phyloP scores from a whole-genome alignment of 2,888 invertebrate species.

The Dryobotodes eremita region DNA sequence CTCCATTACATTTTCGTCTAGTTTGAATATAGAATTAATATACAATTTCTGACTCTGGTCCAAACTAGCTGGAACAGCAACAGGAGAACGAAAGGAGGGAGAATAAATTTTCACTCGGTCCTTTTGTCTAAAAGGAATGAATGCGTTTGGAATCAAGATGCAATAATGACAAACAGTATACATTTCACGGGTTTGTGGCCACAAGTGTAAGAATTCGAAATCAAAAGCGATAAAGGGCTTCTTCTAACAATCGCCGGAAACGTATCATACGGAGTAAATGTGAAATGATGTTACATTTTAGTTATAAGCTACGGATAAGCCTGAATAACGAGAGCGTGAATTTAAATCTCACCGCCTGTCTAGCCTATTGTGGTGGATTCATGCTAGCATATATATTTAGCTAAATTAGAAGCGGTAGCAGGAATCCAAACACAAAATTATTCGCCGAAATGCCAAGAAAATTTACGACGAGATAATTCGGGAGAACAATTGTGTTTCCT shows the following conservation, averaged over 20 bases:
- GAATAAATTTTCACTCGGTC: background rate
- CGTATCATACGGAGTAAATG: background rate
- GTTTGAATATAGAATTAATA: background rate
- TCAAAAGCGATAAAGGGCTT: background rate
- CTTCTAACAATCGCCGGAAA: constrained; percentile 9
- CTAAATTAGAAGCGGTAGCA: constrained; percentile 17
- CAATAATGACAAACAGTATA: background rate
- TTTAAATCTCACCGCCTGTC: constrained; percentile 4
- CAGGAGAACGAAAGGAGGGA: background rate
- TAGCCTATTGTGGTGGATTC: constrained; percentile 35
- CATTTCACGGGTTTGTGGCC: constrained; percentile 2
- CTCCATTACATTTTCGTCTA: background rate
- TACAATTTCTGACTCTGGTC: background rate
- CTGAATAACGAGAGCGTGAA: constrained; percentile 24
- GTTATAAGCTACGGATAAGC: background rate
- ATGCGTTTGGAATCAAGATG: background rate
- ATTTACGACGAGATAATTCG: constrained; percentile 50
- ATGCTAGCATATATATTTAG: constrained; percentile 22
- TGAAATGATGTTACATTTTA: constrained; percentile 11
- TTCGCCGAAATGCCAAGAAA: constrained; percentile 36
- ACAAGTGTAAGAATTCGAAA: background rate
- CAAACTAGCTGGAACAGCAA: too few relatives aligned
- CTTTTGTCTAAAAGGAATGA: background rate
- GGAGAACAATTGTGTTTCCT: constrained; percentile 52
- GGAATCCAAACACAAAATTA: constrained; percentile 35